phyloP scores from a whole-genome alignment of 2,888 invertebrate species.

The Lysandra bellargus region DNA sequence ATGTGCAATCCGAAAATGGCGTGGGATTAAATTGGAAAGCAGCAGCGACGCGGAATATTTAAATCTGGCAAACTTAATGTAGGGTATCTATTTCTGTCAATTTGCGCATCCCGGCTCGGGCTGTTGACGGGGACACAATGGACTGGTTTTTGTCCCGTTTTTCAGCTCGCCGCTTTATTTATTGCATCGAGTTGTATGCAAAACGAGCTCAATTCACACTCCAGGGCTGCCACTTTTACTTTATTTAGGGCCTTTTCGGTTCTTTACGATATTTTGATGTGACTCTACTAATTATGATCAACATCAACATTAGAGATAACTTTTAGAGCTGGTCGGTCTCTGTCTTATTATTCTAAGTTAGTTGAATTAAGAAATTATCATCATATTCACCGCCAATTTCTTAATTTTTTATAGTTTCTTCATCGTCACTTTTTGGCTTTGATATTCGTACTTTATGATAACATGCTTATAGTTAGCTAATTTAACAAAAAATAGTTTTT shows the following conservation, averaged over 20 bases:
- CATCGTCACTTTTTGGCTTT: too few species aligned
- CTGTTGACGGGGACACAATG: conserved; percentile 55
- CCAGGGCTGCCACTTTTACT: conserved; percentile 50
- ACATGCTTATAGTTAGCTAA: neutral
- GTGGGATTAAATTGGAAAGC: conserved; percentile 16
- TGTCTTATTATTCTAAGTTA: neutral
- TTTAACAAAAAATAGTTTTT: neutral
- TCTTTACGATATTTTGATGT: neutral
- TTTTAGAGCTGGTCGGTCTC: neutral
- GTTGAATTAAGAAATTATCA: neutral
- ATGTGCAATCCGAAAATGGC: conserved; percentile 12
- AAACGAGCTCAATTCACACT: conserved; percentile 61
- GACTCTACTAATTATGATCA: conserved; percentile 34
- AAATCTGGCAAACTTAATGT: conserved; percentile 30
- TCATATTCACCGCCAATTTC: neutral
- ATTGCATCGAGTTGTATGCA: conserved; percentile 62
- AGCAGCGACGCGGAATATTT: conserved; percentile 26
- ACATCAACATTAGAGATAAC: neutral
- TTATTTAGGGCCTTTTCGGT: neutral
- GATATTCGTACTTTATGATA: too few species aligned
- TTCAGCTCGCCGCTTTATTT: conserved; percentile 61
- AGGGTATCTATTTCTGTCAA: conserved; percentile 38
- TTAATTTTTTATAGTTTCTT: too few species aligned
- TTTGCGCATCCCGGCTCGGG: conserved; percentile 36
- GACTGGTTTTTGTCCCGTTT: conserved; percentile 49